Evolutionary conservation across 2,113 vertebrate genomes (phyloP), one percentile per base, ranked within the genome.

Genomic region (Heteronetta atricapilla): DNA sequence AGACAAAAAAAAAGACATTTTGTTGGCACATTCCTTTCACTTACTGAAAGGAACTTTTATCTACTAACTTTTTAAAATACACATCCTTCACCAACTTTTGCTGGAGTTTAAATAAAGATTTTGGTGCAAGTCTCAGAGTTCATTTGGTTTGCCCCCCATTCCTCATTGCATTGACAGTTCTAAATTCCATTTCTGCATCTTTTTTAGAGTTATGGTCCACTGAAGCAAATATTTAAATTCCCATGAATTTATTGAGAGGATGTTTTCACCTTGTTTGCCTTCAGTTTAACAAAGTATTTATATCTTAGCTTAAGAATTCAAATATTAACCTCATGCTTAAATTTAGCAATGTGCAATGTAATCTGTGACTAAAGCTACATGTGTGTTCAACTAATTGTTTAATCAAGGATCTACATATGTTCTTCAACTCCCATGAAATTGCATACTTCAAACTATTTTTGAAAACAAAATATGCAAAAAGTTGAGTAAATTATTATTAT

Each of bases 1-100:
- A 96, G 93, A 96, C 91, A 96, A 92, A 48, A 48, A 48, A 48
- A 48, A 48, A 95, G 91, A 81, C 75, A 75, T 91, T 95, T 95
- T 94, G 96, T 86, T 93, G 95, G 87, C 90, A 94, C 19, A 23
- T 23, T 92, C 28, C 31, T 94, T 94, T 93, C 86, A 85, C 21
- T 88, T 88, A 60, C 4, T 64, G 46, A n/a, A n/a, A n/a, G n/a
- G n/a, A n/a, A n/a, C n/a, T 87, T 96, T 86, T 95, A 97, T 90
- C 82, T 90, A 73, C 58, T 67, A 94, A 95, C 83, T 96, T 91
- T 88, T 86, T 80, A 42, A 83, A 80, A 93, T 62, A 81, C 25
- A 64, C 70, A 85, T 90, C 29, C n/a, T 91, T 91, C 59, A 72
- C 2, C 3, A 95, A 95, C 93, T 93, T 94, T 87, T 92, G 8